These are phyloP conservation scores for Diaprepes abbreviatus DNA, from an alignment of 2,888 invertebrate genomes.

Conservation along the genomic window DNA sequence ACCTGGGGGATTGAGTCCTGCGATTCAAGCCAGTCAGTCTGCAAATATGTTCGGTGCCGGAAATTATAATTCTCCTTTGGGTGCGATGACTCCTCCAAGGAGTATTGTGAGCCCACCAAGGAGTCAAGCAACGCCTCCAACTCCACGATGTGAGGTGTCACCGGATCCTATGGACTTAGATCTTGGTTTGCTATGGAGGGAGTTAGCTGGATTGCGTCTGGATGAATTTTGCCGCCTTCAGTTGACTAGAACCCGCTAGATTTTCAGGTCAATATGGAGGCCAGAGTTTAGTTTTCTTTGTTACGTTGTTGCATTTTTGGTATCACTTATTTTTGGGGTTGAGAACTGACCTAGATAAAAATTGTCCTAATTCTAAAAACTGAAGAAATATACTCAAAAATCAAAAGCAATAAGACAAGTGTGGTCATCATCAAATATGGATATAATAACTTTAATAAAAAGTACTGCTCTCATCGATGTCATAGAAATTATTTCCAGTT, in stretches of 20 bases:
- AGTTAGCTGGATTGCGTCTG: slow-evolving; percentile 67
- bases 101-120: slow-evolving; percentile 29
- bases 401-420: background rate
- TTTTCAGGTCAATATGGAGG: slow-evolving; percentile 37
- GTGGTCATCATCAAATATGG: background rate
- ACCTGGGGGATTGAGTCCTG: slow-evolving; percentile 22
- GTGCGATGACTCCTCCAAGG: slow-evolving; percentile 31
- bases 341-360: slow-evolving; percentile 22
- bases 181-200: slow-evolving; percentile 67
- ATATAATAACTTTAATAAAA: background rate
- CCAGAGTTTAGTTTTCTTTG: slow-evolving; percentile 62
- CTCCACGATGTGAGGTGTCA: slow-evolving; percentile 46
- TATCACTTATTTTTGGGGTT: slow-evolving; percentile 61
- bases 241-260: slow-evolving; percentile 66
- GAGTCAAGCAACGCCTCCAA: slow-evolving; percentile 20
- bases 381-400: background rate
- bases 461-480: too few species aligned
- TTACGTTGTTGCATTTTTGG: slow-evolving; percentile 68
- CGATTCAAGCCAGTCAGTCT: slow-evolving; percentile 28
- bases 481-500: too few species aligned
- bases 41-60: slow-evolving; percentile 33
- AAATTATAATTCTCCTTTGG: slow-evolving; percentile 38
- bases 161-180: slow-evolving; percentile 64
- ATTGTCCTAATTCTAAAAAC: background rate
- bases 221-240: slow-evolving; percentile 68